Base-by-base conservation (phyloP, 2,113 vertebrate species). In the Calidris pugnax region DNA sequence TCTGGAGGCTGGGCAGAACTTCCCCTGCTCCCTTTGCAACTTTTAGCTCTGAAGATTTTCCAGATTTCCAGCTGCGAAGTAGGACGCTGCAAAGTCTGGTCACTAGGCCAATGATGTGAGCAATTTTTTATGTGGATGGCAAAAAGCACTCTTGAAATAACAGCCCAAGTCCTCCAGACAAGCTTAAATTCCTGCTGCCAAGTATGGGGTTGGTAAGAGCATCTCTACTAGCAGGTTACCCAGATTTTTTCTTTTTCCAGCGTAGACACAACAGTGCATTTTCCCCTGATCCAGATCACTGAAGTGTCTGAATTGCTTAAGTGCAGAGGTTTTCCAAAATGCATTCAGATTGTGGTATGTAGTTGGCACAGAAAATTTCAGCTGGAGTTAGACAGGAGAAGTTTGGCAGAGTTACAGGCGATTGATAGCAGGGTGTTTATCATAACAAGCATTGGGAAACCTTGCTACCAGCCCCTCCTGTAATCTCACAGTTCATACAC, bases 321-420 rank as follows among this genome's bases (percentile, higher is more conserved):
- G n/a, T 33, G 66, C 45, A 92, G 84, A 62, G 37, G 9, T 90
- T 94, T 95, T 71, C 67, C 68, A 83, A 80, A 88, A 88, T 67
- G 23, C 56, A 16, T 82, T 91, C 9, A 5, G 45, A 57, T 68
- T 82, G 33, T 32, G 2, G 39, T 47, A 5, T n/a, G 7, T 8
- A 56, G 10, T n/a, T 91, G 90, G 85, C 95, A 93, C 37, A 72
- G 89, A 28, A 79, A 37, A 66, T 77, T 95, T 95, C 92, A 90
- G 28, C 91, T 94, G 90, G 75, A 96, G 63, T 72, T 89, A 85
- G 67, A 69, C 62, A 76, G 56, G 50, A 69, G 45, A 80, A 78
- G 56, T 88, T 86, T 97, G 92, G 93, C 88, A 86, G 95, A 94
- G 85, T 56, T 94, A 72, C 85, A 95, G 56, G 30, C 72, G 77